Evolutionary conservation across 1,140 invertebrate species (phyloP), one percentile per base, ranked within the genome.

Genomic region (Drosophila setifemur): DNA sequence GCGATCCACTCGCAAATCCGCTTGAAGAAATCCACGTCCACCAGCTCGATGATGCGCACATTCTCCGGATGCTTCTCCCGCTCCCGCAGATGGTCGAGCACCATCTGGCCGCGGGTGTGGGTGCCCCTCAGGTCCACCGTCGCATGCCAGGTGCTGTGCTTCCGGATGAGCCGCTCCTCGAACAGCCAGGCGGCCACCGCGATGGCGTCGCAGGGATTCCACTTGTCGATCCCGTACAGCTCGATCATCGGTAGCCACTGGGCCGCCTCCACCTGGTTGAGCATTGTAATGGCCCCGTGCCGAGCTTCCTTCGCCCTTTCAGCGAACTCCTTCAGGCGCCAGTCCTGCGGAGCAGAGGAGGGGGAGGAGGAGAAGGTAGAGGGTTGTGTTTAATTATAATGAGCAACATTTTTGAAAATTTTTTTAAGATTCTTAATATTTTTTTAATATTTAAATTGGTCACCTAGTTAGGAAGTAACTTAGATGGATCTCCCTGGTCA

Each of bases 71-170:
- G 73, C 44, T 78, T 85, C 28, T 91, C 81, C 4, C 90, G 89
- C 4, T 87, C 81, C 29, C 90, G 85, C 8, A 91, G 68, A 81
- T 93, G 93, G 90, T 94, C 93, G 21, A 94, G 79, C 0, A 93
- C 91, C 60, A 94, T 91, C 85, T 93, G 92, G 2, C 93, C 94
- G 70, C 94, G 90, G 0, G 93, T 94, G 61, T 90, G 90, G 7
- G 64, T 71, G 11, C 93, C 93, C 43, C 76, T 66, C 5, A 94
- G 83, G 72, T 94, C 93, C 2, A 94, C 92, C 16, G 92, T 92
- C 3, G 91, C 92, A 64, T 93, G 91, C 82, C 91, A 91, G 2
- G 68, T 54, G 6, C 69, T 82, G 28, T 73, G 50, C 60, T 90
- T 89, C 2, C 47, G 66, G 12, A 91, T 78, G 9, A 91, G 67